phyloP scores from a whole-genome alignment of 2,113 vertebrate genomes.

The Lonchura striata region DNA sequence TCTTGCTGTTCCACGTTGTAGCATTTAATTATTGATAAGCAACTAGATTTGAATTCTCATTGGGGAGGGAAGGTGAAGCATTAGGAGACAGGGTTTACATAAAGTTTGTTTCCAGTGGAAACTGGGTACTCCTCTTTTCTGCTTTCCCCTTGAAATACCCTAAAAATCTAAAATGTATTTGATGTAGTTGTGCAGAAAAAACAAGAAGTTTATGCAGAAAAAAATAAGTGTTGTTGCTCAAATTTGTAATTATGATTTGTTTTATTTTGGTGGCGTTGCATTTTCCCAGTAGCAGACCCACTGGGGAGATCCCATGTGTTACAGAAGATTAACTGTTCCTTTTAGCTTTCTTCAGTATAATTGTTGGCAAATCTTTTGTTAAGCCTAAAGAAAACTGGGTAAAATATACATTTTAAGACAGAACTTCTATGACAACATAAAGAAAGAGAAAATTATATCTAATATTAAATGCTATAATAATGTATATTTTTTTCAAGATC shows the following conservation, averaged over 20 bases:
- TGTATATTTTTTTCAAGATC: background rate
- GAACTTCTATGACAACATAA: background rate
- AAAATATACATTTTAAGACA: background rate
- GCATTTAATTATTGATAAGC: background rate
- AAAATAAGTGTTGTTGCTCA: background rate
- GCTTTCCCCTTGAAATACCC: background rate
- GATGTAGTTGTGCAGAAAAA: background rate
- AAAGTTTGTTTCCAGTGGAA: background rate
- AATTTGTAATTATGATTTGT: background rate
- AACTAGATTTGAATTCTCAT: background rate
- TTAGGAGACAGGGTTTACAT: background rate
- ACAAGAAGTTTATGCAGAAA: background rate
- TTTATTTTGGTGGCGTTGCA: background rate
- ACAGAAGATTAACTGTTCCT: background rate
- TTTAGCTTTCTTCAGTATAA: background rate
- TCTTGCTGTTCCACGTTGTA: background rate
- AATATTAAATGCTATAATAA: background rate
- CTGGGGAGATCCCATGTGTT: background rate
- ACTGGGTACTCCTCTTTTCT: background rate
- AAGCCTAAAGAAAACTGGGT: background rate
- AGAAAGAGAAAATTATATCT: background rate
- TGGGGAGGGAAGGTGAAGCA: background rate
- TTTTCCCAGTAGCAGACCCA: background rate
- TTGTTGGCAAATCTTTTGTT: background rate
- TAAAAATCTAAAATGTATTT: background rate